Evolutionary conservation across 1,140 invertebrate genomes (phyloP).

Genomic region (Lerema accius): DNA sequence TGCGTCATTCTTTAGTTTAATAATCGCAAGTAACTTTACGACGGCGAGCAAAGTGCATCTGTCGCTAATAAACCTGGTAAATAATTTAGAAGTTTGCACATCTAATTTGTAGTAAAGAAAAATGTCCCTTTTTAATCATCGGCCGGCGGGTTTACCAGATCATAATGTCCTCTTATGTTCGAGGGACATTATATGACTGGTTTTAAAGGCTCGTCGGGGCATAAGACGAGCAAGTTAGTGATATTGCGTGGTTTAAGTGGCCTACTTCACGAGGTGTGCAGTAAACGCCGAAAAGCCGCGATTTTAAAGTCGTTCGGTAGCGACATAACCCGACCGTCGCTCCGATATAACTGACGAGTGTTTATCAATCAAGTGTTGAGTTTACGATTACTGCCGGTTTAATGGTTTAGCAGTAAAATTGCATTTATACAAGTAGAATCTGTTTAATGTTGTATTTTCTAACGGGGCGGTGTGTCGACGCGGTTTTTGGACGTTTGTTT

Average conservation of each 20-base stretch:
- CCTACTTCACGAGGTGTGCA: slow-evolving; percentile 41
- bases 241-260: slow-evolving; percentile 42
- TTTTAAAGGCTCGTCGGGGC: slow-evolving; percentile 27
- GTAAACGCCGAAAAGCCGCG: slow-evolving; percentile 40
- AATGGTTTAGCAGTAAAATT: slow-evolving; percentile 51
- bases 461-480: background rate
- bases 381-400: slow-evolving; percentile 53
- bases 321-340: slow-evolving; percentile 47
- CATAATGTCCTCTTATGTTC: slow-evolving; percentile 21
- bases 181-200: slow-evolving; percentile 30
- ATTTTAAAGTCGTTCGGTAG: slow-evolving; percentile 46
- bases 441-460: background rate
- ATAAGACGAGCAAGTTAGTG: slow-evolving; percentile 42
- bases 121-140: slow-evolving; percentile 26
- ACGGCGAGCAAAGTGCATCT: slow-evolving; percentile 14
- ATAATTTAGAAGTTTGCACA: slow-evolving; percentile 26
- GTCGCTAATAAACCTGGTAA: slow-evolving; percentile 25
- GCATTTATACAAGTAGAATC: slow-evolving; percentile 46
- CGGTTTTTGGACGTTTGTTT: background rate
- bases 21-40: slow-evolving; percentile 8
- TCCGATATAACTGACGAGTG: slow-evolving; percentile 43
- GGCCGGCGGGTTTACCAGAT: slow-evolving; percentile 21
- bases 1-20: background rate
- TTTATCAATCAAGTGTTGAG: slow-evolving; percentile 55
- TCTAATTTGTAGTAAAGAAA: slow-evolving; percentile 30